Evolutionary conservation across 1,140 invertebrate species (phyloP).

Genomic region (Cataglyphis hispanica): DNA sequence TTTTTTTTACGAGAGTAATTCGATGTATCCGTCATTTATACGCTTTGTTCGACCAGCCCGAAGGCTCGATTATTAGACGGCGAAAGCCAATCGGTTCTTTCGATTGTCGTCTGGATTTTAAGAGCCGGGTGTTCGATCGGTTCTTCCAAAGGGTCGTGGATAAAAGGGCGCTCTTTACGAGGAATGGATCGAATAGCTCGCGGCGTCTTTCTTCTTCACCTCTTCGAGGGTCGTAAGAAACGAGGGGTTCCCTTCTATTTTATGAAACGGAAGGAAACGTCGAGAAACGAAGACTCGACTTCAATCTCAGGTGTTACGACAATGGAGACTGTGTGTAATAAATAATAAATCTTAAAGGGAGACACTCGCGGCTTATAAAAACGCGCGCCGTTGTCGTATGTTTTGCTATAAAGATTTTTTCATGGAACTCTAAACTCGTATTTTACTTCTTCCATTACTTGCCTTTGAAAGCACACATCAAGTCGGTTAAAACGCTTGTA

Average conservation of each 20-base stretch:
- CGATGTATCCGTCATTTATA: slow-evolving; percentile 31
- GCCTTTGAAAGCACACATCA: slow-evolving; percentile 11
- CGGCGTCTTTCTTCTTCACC: slow-evolving; percentile 27
- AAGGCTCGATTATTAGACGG: slow-evolving; percentile 38
- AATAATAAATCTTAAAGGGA: slow-evolving; percentile 59
- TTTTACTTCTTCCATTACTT: slow-evolving; percentile 47
- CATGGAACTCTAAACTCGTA: slow-evolving; percentile 42
- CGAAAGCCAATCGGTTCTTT: slow-evolving; percentile 41
- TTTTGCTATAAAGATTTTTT: slow-evolving; percentile 55
- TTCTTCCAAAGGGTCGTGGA: slow-evolving; percentile 39
- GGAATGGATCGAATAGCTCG: slow-evolving; percentile 45
- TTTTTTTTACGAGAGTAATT: slow-evolving; percentile 22
- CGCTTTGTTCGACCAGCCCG: neutral
- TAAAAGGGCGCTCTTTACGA: slow-evolving; percentile 46
- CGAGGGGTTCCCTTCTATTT: slow-evolving; percentile 54
- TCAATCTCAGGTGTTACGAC: slow-evolving; percentile 64
- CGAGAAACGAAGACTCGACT: slow-evolving; percentile 61
- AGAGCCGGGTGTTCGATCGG: slow-evolving; percentile 20
- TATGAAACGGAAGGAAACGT: slow-evolving; percentile 65
- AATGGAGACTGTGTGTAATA: slow-evolving; percentile 47
- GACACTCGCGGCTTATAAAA: neutral
- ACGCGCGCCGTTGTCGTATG: neutral
- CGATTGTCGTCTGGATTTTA: slow-evolving; percentile 49
- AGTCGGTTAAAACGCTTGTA: slow-evolving; percentile 8
- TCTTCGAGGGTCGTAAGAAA: slow-evolving; percentile 15